Evolutionary conservation across 2,113 vertebrate species (phyloP).

Genomic region (Dipodomys ordii): DNA sequence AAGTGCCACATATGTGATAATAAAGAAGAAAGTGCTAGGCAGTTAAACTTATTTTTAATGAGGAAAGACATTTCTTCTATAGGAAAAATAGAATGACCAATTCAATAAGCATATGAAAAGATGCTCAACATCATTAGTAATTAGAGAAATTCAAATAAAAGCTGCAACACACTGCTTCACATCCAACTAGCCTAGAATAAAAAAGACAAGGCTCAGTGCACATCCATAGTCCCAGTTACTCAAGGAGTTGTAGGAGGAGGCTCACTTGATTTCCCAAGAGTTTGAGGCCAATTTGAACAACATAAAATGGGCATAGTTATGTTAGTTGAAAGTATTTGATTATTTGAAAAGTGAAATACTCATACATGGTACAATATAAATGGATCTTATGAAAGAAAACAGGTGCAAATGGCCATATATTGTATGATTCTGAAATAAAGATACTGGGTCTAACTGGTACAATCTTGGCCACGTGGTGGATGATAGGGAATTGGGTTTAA

Average conservation of each 20-base stretch:
- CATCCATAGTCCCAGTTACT: neutral
- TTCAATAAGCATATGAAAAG: neutral
- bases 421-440: neutral
- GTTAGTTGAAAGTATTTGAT: neutral
- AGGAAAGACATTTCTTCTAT: neutral
- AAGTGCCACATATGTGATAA: neutral
- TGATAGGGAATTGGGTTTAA: no score
- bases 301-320: neutral
- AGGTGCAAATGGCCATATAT: neutral
- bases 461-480: no score
- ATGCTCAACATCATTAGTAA: neutral
- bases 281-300: neutral
- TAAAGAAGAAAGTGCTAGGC: neutral
- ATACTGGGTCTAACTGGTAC: no score
- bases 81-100: neutral
- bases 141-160: neutral
- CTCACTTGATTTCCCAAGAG: neutral
- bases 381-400: neutral
- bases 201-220: neutral
- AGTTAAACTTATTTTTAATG: neutral
- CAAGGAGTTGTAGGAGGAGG: neutral
- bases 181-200: neutral
- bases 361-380: neutral
- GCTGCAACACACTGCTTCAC: neutral
- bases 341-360: slow-evolving; percentile 14